phyloP scores from a whole-genome alignment of 2,888 invertebrate species.

The Empis stercorea region DNA sequence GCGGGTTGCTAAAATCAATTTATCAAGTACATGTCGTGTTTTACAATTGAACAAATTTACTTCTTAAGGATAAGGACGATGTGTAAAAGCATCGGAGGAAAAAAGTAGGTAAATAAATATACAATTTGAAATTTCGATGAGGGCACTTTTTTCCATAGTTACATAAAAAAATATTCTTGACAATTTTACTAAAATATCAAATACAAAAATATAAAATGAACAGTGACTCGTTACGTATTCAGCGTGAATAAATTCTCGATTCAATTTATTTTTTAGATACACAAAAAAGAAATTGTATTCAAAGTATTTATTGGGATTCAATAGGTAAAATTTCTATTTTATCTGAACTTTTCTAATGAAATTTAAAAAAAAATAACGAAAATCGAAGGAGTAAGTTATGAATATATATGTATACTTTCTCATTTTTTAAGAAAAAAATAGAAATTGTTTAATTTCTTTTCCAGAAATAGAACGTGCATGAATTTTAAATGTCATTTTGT shows the following conservation, averaged over 20 bases:
- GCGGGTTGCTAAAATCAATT: slow-evolving; percentile 9
- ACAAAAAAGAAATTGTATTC: not conserved
- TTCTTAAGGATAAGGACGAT: not conserved
- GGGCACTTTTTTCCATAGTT: not conserved
- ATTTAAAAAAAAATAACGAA: no score
- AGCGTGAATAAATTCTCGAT: not conserved
- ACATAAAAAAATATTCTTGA: not conserved
- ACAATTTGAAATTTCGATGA: not conserved
- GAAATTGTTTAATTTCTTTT: no score
- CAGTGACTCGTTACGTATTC: not conserved
- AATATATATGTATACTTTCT: no score
- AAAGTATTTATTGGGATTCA: no score
- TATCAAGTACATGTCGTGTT: slow-evolving; percentile 11
- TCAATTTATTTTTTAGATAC: not conserved
- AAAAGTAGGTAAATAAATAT: not conserved
- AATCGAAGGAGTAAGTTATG: no score
- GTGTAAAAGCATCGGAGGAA: no score
- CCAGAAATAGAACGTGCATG: no score
- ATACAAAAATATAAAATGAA: not conserved
- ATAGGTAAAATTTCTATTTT: no score
- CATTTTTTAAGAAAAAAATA: no score
- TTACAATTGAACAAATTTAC: slow-evolving; percentile 11
- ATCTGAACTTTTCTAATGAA: no score
- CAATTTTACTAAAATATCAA: not conserved
- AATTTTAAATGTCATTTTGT: no score